Base-by-base conservation (phyloP, 1,140 invertebrate species). In the Coelopa frigida region DNA sequence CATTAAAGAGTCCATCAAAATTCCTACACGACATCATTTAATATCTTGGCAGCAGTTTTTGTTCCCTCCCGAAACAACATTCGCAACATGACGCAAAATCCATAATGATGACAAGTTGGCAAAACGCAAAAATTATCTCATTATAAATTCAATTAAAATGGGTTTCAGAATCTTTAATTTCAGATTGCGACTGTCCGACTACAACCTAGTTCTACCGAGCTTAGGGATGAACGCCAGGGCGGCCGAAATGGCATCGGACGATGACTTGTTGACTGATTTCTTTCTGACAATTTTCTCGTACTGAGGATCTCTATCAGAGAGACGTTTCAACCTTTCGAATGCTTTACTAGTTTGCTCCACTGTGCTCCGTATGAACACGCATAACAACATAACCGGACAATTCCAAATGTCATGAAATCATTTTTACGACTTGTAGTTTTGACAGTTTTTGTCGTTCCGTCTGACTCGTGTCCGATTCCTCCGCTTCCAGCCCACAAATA, bases 341-440 rank as follows among this genome's bases (percentile, higher is more conserved):
- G n/a, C n/a, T n/a, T n/a, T n/a, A n/a, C n/a, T n/a, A n/a, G n/a
- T n/a, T n/a, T n/a, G n/a, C n/a, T n/a, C n/a, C n/a, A n/a, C n/a
- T n/a, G n/a, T n/a, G n/a, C n/a, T n/a, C n/a, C n/a, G n/a, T n/a
- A n/a, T n/a, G n/a, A n/a, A n/a, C n/a, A n/a, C n/a, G n/a, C n/a
- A n/a, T n/a, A n/a, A n/a, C n/a, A 48, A 48, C 46, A 49, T 46
- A 46, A 46, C 32, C 36, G 46, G 46, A 35, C 39, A 36, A 46
- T 50, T 43, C 21, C 31, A 44, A 51, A 51, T 51, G 49, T 47
- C 40, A 47, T 43, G 40, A 39, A 51, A 51, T 51, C 46, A 51
- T 51, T n/a, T 51, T 51, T 51, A 51, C 47, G 49, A 51, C 44
- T 50, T 43, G 48, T 39, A 50, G 45, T 41, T 46, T 37, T 20